Conservation (phyloP, 2,113 vertebrate genomes). For the Empidonax alnorum region DNA sequence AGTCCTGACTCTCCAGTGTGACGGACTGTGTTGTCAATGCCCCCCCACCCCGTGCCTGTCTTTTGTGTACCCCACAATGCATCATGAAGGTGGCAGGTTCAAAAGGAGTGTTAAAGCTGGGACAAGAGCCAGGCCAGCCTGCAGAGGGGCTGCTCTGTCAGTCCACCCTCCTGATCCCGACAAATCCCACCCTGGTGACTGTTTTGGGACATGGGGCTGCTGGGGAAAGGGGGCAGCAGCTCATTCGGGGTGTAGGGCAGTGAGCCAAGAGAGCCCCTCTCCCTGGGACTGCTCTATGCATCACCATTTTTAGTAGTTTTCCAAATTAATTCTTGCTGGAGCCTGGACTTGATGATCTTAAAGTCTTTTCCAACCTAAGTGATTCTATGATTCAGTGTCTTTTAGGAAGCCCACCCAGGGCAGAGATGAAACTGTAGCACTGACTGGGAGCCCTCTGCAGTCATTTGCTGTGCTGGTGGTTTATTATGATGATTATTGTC, state of each 20-base stretch:
- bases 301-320: not conserved
- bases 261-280: not conserved
- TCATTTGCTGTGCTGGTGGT: not conserved
- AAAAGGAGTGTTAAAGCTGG: not conserved
- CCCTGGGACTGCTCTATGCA: rapidly evolving
- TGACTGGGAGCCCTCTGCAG: not conserved
- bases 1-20: not conserved
- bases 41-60: not conserved
- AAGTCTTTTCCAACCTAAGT: not conserved
- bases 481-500: not conserved
- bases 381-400: not conserved
- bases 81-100: not conserved
- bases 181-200: not conserved
- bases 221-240: not conserved
- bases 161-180: not conserved
- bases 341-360: not conserved
- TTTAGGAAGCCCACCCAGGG: not conserved
- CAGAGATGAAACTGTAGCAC: rapidly evolving
- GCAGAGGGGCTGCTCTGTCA: not conserved
- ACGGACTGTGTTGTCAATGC: not conserved
- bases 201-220: not conserved
- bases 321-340: not conserved
- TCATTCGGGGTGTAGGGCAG: rapidly evolving
- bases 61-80: rapidly evolving
- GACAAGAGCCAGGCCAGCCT: not conserved